Evolutionary conservation across 1,140 invertebrate genomes (phyloP), one percentile per base, ranked within the genome.

Genomic region (Cephus cinctus): DNA sequence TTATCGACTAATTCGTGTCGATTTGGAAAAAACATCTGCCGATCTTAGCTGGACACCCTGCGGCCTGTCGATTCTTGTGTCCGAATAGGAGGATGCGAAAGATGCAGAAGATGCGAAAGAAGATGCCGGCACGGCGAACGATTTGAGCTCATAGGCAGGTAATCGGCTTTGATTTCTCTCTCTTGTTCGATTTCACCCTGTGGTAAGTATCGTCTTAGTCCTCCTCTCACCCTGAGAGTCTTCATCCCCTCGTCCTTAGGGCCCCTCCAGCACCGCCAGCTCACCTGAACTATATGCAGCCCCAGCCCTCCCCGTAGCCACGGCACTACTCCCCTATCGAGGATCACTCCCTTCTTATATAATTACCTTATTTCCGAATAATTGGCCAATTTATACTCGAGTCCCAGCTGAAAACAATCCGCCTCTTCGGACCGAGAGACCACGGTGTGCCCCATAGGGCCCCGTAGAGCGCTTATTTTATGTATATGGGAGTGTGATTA

Each of bases 351-450:
- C 69, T 70, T 72, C 68, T 75, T 75, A 73, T 75, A 72, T 75
- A 75, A 75, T 75, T 75, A 75, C 71, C 70, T 74, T 74, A 74
- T 75, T 75, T 74, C 71, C 73, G 69, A 75, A 74, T 75, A 74
- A 75, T 75, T 74, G 71, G 71, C 71, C 73, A 75, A 74, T 75
- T 75, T 75, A 74, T 75, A 75, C 73, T 75, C 69, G 69, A 73
- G 71, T 73, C 65, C 67, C 71, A 74, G 71, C 71, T 75, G 71
- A 75, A 74, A 75, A 76, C 71, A 76, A 74, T 75, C 70, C 68
- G 58, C 63, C 61, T 67, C 57, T 61, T 56, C 48, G 54, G 35
- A 47, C 46, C 57, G 56, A 45, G 41, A n/a, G n/a, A n/a, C n/a
- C 57, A 58, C 61, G 55, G 60, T 61, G 50, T 68, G 65, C 67